Base-by-base conservation (phyloP, 2,113 vertebrate species). In the Macquaria australasica region DNA sequence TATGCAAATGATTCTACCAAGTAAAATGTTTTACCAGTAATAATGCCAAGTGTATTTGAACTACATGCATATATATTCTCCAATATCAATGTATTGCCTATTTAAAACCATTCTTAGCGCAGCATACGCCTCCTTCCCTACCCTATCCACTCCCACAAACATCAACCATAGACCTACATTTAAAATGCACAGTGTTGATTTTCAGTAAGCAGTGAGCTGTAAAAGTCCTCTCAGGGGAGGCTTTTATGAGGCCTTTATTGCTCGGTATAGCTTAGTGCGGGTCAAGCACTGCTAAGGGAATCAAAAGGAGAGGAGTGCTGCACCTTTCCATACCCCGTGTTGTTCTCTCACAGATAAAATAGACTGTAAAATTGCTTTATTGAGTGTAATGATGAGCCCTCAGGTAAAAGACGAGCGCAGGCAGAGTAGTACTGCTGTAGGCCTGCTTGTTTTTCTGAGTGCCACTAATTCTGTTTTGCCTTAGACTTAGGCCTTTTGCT, bases 321-420 rank as follows among this genome's bases (percentile, higher is more conserved):
- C 91, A 91, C 90, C 88, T 93, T 91, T 87, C 68, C 80, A 76
- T 72, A 58, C 25, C 68, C 87, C 23, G 53, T 16, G 79, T 55
- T 90, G 82, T 87, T 88, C 72, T 84, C 91, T 84, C 41, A 5
- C 84, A 91, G 90, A 93, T 92, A 94, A 96, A 95, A 90, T 90
- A 94, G 93, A 91, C 91, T 93, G 92, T 90, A 92, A 90, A 93
- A 96, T 96, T 95, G 94, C 94, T 95, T 93, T 93, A 95, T 96
- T 94, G 93, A 94, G 93, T 93, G 92, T 93, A 94, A 93, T 92
- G 93, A 93, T 90, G 87, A 88, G 89, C 93, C 93, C 94, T 87
- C 73, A 84, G 90, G 92, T 93, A 83, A 94, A 80, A 91, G 70
- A 58, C 60, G 43, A 60, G 62, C 0, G 45, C 72, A 85, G 84